Evolutionary conservation across 2,888 invertebrate species (phyloP), one percentile per base, ranked within the genome.

Genomic region (Pseudanteris insignis): DNA sequence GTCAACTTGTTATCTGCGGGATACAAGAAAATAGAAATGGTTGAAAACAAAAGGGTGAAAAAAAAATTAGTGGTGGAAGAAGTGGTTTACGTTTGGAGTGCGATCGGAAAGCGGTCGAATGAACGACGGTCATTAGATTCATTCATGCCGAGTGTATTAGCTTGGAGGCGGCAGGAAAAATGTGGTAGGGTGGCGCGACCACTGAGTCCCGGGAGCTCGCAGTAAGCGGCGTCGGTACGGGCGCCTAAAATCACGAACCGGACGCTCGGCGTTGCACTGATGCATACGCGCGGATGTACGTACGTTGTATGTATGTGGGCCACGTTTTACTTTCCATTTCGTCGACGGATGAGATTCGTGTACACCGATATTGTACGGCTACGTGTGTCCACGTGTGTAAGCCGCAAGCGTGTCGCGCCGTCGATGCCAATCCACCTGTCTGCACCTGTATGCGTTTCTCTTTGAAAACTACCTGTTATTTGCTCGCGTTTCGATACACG

Each of bases 241-340:
- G n/a, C n/a, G n/a, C n/a, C n/a, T n/a, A n/a, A n/a, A n/a, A n/a
- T n/a, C n/a, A n/a, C n/a, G n/a, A n/a, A n/a, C n/a, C 37, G 24
- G 7, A 7, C 21, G 21, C 21, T 5, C 21, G 7, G 3, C 3
- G 7, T 5, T 21, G 21, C 21, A 21, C 21, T 5, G 7, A 21
- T 38, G 44, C 34, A 37, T 36, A 38, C 26, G 24, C 18, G 34
- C 32, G 37, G 37, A 44, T 21, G 34, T 34, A 51, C 18, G 32
- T 13, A 34, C 40, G 58, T 43, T 40, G 14, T 59, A 46, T 47
- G 47, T 53, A 60, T 53, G 54, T 47, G 43, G 59, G 53, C 59
- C 53, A 61, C 54, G 60, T 55, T 61, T 54, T 54, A 55, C 61
- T 61, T 61, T 61, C 61, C 44, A 61, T 61, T 61, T 61, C 61